phyloP scores from a whole-genome alignment of 2,888 invertebrate species.

The Acanthacorydalis orientalis region DNA sequence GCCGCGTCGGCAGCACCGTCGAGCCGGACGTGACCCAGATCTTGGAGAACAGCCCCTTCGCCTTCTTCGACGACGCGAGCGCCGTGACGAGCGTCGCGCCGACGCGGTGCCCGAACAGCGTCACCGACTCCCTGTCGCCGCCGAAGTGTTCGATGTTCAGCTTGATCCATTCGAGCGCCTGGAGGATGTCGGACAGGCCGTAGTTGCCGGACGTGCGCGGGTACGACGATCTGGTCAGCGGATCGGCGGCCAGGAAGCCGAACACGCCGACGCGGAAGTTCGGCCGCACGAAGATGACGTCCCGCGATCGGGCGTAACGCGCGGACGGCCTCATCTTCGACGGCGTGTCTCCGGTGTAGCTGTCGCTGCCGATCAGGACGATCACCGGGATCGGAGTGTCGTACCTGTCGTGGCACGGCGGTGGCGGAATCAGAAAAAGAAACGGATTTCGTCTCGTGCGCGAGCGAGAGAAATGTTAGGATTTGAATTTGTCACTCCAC shows the following conservation, averaged over 20 bases:
- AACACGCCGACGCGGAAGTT: conserved; percentile 66
- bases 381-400: conserved; percentile 67
- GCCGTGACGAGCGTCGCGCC: conserved; percentile 73
- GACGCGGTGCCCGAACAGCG: conserved; percentile 68
- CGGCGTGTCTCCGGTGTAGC: conserved; percentile 60
- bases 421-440: no score
- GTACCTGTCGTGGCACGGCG: conserved; percentile 36
- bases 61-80: conserved; percentile 37
- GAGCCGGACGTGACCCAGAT: conserved; percentile 71
- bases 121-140: conserved; percentile 61
- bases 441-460: no score
- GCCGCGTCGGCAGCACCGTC: conserved; percentile 50
- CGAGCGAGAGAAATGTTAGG: no score
- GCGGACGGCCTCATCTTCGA: conserved; percentile 57
- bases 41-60: conserved; percentile 50
- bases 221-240: conserved; percentile 48
- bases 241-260: conserved; percentile 65
- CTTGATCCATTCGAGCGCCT: conserved; percentile 63
- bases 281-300: conserved; percentile 73
- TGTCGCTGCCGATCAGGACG: conserved; percentile 64
- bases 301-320: conserved; percentile 54
- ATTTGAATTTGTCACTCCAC: no score
- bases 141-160: conserved; percentile 72
- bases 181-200: conserved; percentile 63
- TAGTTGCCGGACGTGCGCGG: conserved; percentile 73